Evolutionary conservation across 2,113 vertebrate species (phyloP).

Genomic region (Mustela lutreola): DNA sequence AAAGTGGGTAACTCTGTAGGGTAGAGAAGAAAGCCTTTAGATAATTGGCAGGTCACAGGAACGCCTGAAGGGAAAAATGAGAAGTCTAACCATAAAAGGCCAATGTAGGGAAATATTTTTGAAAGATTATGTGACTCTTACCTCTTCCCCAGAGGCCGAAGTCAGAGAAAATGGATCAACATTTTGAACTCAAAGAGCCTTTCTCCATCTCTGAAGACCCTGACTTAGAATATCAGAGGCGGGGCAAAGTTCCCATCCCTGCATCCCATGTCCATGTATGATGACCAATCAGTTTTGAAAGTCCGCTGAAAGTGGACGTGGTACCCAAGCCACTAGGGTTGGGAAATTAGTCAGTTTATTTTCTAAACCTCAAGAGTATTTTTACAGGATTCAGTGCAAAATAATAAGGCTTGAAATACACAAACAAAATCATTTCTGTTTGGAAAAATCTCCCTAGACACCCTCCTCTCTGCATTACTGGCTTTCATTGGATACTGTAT

Average conservation of each 20-base stretch:
- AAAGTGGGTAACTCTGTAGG: background rate
- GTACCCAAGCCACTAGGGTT: background rate
- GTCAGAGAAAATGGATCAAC: background rate
- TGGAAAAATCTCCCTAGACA: background rate
- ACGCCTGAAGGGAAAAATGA: background rate
- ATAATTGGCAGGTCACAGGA: slow-evolving; percentile 28
- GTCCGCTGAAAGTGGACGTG: background rate
- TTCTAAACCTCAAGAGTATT: slow-evolving; percentile 35
- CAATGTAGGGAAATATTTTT: background rate
- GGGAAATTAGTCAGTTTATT: background rate
- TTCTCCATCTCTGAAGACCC: slow-evolving; percentile 27
- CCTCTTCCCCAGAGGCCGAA: background rate
- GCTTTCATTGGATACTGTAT: background rate
- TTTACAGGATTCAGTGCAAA: slow-evolving; percentile 39
- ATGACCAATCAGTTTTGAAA: background rate
- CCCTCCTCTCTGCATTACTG: background rate
- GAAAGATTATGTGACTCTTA: background rate
- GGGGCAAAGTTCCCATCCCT: background rate
- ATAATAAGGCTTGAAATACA: slow-evolving; percentile 27
- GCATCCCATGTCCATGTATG: background rate
- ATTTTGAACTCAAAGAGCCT: slow-evolving; percentile 10
- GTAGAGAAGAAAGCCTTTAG: background rate
- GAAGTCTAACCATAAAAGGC: background rate
- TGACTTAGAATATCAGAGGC: slow-evolving; percentile 10
- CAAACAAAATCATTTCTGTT: slow-evolving; percentile 51